Base-by-base conservation (phyloP, 2,113 vertebrate species). In the Hypomesus transpacificus region DNA sequence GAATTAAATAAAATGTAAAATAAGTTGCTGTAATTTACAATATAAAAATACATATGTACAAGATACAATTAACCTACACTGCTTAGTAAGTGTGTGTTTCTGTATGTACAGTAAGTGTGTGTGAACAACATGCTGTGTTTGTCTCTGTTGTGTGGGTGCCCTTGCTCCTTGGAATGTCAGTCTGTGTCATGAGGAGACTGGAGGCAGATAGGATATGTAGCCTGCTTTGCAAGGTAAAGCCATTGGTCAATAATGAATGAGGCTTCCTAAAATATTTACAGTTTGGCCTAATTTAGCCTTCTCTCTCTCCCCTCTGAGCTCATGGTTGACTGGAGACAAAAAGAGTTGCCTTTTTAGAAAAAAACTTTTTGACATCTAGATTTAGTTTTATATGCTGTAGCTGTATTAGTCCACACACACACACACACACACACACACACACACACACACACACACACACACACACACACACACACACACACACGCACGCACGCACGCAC, bases 211-310 rank as follows among this genome's bases (percentile, higher is more conserved):
- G 73, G 86, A 92, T 92, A 89, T 84, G 88, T 83, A 73, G 80
- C 78, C 84, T 87, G 85, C 82, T 80, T 46, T 57, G 84, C 80
- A 84, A 89, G 84, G 81, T 87, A 87, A 86, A 90, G 87, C 88
- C 89, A 20, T 81, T 70, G 50, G 68, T 93, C 77, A 91, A 93
- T 93, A 90, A 93, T 92, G 79, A 53, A 93, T 91, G 89, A 89
- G 81, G 70, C 76, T 68, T 86, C 76, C 82, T 93, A 71, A 93
- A 93, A 93, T 93, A 93, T 93, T 92, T 85, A 93, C 78, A 18
- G 14, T 90, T 89, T 82, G 87, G 87, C 89, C 90, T 88, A 91
- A 91, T 91, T 91, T 91, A 87, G 81, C 69, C 70, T 71, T 71
- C 85, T 71, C 69, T 75, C 69, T 77, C 81, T 74, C 81, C 82